Base-by-base conservation (phyloP, 2,797 vertebrate genomes). In the Notolabrus celidotus region DNA sequence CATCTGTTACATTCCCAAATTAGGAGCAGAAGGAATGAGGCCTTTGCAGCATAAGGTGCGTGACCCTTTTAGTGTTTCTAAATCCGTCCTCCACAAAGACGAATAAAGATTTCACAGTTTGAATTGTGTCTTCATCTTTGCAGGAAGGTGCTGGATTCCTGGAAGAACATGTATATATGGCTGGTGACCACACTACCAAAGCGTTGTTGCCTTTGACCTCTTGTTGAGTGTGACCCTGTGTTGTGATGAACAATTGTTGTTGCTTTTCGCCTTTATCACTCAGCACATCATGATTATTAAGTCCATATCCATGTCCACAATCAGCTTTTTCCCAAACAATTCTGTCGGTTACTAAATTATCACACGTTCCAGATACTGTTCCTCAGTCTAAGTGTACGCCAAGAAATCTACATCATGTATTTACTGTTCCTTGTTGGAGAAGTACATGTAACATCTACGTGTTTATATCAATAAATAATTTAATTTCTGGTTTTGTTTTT, bases 401-500 rank as follows among this genome's bases (percentile, higher is more conserved):
- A 67, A 74, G 22, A 65, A 69, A 45, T 74, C 43, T 53, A 64
- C 71, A 67, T 38, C 53, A 76, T 74, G 50, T 66, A 65, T 77
- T 53, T 50, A 67, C 73, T 79, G 80, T 79, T 90, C 80, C 72
- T 88, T 75, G 71, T 50, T 57, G 70, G 68, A 84, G 70, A 84
- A 82, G 61, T 71, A 72, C 70, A 74, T 86, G 66, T 84, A 91
- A 87, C 83, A 86, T 88, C 88, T 76, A 72, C 59, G 51, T 90
- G 89, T 94, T 92, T 94, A 86, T 93, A 90, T 78, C 83, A 94
- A 93, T 93, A 93, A 92, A 92, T 83, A 12, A 75, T 82, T 87
- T 89, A 51, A 86, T 92, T 92, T 91, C 84, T 92, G 88, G 42
- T 85, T 84, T 87, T 86, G 71, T 73, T 87, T 81, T 88, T 72